Evolutionary conservation across 2,888 invertebrate genomes (phyloP).

Genomic region (Lordiphosa andalusiaca): DNA sequence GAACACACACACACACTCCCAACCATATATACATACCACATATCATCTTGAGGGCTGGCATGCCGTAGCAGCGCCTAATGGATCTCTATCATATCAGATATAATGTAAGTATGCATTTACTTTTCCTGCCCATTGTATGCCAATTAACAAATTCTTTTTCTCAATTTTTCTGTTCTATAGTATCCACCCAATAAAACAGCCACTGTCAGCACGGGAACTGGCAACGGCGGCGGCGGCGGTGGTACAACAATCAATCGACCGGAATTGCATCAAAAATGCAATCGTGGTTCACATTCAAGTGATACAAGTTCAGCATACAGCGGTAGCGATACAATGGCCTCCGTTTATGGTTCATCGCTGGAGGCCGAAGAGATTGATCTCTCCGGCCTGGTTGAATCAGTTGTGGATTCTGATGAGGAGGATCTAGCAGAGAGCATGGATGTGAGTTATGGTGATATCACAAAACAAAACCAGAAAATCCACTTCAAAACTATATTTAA

Average conservation of each 20-base stretch:
- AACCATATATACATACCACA: slow-evolving; percentile 28
- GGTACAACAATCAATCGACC: slow-evolving; percentile 79
- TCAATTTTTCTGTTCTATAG: slow-evolving; percentile 52
- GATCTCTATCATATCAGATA: slow-evolving; percentile 77
- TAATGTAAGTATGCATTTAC: slow-evolving; percentile 61
- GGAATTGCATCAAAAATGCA: slow-evolving; percentile 91
- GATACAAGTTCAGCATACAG: slow-evolving; percentile 98
- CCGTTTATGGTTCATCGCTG: slow-evolving; percentile 91
- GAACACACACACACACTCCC: slow-evolving; percentile 15
- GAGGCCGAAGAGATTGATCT: slow-evolving; percentile 93
- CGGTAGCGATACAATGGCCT: slow-evolving; percentile 97
- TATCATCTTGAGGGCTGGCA: slow-evolving; percentile 36
- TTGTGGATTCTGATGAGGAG: slow-evolving; percentile 96
- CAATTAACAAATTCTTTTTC: slow-evolving; percentile 49
- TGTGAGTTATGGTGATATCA: slow-evolving; percentile 81
- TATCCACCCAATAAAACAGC: slow-evolving; percentile 43
- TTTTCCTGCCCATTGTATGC: slow-evolving; percentile 23
- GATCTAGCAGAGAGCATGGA: slow-evolving; percentile 95
- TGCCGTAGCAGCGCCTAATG: slow-evolving; percentile 64
- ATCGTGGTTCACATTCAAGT: slow-evolving; percentile 91
- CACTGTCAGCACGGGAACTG: slow-evolving; percentile 16
- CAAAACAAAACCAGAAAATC: background rate
- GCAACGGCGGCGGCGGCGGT: slow-evolving; percentile 23
- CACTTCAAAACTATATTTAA: background rate
- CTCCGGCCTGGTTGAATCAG: slow-evolving; percentile 95